These are phyloP conservation scores for Mesoligia furuncula DNA, from an alignment of 2,888 invertebrate genomes.

Conservation along the genomic window DNA sequence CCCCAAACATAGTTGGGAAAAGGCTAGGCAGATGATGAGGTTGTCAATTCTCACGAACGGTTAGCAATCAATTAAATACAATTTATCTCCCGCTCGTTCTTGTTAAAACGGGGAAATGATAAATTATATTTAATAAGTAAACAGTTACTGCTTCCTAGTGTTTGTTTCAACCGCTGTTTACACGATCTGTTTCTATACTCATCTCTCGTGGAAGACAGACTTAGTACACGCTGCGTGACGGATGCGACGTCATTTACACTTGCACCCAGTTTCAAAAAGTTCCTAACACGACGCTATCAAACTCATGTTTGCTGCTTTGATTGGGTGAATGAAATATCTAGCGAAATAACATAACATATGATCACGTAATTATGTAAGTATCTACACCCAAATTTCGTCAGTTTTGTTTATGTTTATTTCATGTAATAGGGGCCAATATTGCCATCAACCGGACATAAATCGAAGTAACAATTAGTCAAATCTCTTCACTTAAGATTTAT, in stretches of 20 bases:
- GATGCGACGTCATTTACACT: constrained; percentile 12
- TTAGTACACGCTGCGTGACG: constrained; percentile 37
- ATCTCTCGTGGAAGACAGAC: constrained; percentile 27
- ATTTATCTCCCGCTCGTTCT: constrained; percentile 49
- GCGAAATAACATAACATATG: too few species aligned
- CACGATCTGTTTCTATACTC: constrained; percentile 33
- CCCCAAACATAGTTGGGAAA: too few species aligned
- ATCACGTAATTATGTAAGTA: too few species aligned
- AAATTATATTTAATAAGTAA: constrained; percentile 54
- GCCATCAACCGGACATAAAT: too few species aligned
- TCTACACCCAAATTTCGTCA: too few species aligned
- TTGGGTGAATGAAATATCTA: background rate
- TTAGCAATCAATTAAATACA: constrained; percentile 55
- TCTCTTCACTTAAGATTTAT: too few species aligned
- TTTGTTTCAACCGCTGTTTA: constrained; percentile 46
- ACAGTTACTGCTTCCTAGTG: constrained; percentile 27
- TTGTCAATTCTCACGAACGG: constrained; percentile 17
- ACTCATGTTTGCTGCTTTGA: background rate
- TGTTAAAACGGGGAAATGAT: constrained; percentile 46
- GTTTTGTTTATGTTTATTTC: too few species aligned
- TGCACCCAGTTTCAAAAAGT: background rate
- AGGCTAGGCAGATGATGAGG: too few species aligned
- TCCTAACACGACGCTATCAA: background rate
- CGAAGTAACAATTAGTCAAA: too few species aligned
- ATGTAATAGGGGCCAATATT: too few species aligned